Conservation (phyloP, 37 sponge, comb jelly and placozoan species). For the Diacarnus erythraeanus region DNA sequence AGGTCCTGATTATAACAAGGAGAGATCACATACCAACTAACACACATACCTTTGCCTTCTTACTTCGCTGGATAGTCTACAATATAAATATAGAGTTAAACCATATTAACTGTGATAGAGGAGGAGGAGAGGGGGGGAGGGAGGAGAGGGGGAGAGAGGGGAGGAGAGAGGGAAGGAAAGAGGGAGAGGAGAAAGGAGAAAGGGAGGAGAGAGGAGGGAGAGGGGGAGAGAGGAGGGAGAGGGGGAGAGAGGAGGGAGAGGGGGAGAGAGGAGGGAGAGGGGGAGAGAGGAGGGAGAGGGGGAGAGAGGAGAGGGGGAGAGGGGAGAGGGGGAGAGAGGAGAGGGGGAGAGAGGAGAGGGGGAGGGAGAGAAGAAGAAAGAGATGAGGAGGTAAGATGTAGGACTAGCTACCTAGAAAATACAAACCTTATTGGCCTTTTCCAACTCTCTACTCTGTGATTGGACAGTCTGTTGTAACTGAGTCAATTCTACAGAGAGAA, state of each 20-base stretch:
- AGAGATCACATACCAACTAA: neutral
- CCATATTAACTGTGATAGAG: neutral
- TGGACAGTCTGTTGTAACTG: conserved; percentile 29
- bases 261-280: neutral
- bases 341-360: neutral
- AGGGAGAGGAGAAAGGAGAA: neutral
- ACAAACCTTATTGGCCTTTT: conserved; percentile 60
- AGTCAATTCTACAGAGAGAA: conserved; percentile 10
- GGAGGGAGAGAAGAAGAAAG: neutral
- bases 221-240: too few species aligned
- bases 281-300: neutral
- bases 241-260: too few species aligned
- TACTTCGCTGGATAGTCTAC: conserved; percentile 76
- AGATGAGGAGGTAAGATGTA: neutral
- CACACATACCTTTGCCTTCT: conserved; percentile 75
- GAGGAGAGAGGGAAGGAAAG: neutral
- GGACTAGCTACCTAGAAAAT: neutral
- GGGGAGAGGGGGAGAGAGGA: neutral
- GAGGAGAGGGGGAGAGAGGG: conserved; percentile 5
- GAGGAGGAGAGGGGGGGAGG: neutral
- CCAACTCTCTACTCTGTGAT: conserved; percentile 50
- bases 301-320: neutral
- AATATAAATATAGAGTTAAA: too few species aligned
- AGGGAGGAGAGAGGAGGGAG: neutral
- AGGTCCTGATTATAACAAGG: too few species aligned